phyloP scores from a whole-genome alignment of 2,797 vertebrate genomes.

The Craterocephalus amniculus region DNA sequence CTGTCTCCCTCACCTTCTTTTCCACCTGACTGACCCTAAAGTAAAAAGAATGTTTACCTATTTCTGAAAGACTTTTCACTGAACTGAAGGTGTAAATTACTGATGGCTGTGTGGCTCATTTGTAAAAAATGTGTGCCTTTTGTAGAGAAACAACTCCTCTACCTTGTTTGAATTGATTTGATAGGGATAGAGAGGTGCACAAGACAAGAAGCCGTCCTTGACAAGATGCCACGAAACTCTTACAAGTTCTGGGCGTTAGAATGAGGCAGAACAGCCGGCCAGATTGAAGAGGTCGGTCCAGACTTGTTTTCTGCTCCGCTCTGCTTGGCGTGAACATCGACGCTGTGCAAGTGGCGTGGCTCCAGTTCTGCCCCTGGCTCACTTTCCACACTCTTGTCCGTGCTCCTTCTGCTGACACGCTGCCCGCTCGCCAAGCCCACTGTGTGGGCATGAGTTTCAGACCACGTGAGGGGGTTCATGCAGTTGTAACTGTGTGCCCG shows the following conservation, averaged over 20 bases:
- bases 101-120: not conserved
- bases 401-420: slow-evolving; percentile 74
- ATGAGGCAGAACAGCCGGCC: slow-evolving; percentile 43
- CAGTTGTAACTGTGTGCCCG: slow-evolving; percentile 43
- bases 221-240: not conserved
- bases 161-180: not conserved
- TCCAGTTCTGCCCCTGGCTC: slow-evolving; percentile 70
- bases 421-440: slow-evolving; percentile 78
- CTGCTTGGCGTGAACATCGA: slow-evolving; percentile 64
- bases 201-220: not conserved
- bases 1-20: not conserved
- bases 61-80: slow-evolving; percentile 9
- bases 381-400: slow-evolving; percentile 48
- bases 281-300: slow-evolving; percentile 54
- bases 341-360: slow-evolving; percentile 67
- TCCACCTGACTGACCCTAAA: not conserved
- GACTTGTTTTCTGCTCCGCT: slow-evolving; percentile 65
- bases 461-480: slow-evolving; percentile 37
- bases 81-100: slow-evolving; percentile 1
- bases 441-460: slow-evolving; percentile 58
- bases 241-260: slow-evolving; percentile 42
- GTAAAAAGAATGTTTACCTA: slow-evolving; percentile 10
- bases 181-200: not conserved
- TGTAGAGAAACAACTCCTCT: not conserved
- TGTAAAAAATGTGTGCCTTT: not conserved